phyloP scores from a whole-genome alignment of 2,797 vertebrate species.

The Syngnathus rostellatus region DNA sequence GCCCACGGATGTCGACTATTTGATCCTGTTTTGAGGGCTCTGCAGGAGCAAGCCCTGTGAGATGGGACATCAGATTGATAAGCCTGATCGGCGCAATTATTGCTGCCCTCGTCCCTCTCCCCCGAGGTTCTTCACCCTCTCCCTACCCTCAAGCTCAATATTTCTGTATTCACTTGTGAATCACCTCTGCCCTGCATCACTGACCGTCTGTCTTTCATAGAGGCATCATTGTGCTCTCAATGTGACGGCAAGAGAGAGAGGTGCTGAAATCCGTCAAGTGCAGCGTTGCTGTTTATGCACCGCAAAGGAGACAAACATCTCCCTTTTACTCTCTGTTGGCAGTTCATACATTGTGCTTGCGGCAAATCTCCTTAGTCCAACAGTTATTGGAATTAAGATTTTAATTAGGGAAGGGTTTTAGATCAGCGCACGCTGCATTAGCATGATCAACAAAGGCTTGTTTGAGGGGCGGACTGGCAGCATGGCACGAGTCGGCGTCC shows the following conservation, averaged over 20 bases:
- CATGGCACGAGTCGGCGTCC: constrained; percentile 20
- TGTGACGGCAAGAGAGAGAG: not conserved
- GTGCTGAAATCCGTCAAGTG: not conserved
- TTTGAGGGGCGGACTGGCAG: constrained; percentile 28
- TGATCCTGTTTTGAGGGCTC: constrained; percentile 41
- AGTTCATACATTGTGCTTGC: constrained; percentile 42
- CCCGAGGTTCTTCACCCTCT: constrained; percentile 6
- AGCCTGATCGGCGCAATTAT: constrained; percentile 3
- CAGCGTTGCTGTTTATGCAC: not conserved
- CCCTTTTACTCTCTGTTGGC: constrained; percentile 16
- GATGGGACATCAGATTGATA: constrained; percentile 28
- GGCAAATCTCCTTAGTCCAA: constrained; percentile 49
- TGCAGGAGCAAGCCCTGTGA: constrained; percentile 31
- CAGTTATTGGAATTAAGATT: constrained; percentile 53
- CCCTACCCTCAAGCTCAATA: constrained; percentile 4
- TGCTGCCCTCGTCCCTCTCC: constrained; percentile 2
- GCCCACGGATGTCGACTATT: constrained; percentile 11
- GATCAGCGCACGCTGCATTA: constrained; percentile 34
- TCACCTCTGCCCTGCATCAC: not conserved
- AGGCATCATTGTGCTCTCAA: constrained; percentile 9
- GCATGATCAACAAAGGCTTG: constrained; percentile 29
- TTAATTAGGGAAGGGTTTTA: constrained; percentile 53
- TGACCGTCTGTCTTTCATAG: constrained; percentile 5
- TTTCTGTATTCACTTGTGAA: not conserved
- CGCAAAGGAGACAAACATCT: constrained; percentile 14